Evolutionary conservation across 2,888 invertebrate species (phyloP).

Genomic region (Orchesella flavescens): DNA sequence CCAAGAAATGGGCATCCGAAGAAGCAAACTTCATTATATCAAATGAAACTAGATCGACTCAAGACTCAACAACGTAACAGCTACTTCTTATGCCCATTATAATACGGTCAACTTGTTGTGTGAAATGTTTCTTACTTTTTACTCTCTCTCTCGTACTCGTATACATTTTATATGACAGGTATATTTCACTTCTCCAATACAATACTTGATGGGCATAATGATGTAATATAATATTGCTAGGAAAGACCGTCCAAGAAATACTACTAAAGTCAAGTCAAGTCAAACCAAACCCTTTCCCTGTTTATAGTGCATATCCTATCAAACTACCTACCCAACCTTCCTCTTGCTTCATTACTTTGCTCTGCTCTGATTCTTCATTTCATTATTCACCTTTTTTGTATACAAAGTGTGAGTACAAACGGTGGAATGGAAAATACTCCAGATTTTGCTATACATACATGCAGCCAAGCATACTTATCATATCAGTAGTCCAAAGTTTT

Average conservation of each 20-base stretch:
- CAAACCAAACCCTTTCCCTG: conserved; percentile 55
- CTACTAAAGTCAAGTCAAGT: background rate
- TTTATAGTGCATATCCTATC: background rate
- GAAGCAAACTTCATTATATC: background rate
- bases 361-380: conserved; percentile 49
- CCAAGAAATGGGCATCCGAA: conserved; percentile 1
- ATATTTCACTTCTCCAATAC: background rate
- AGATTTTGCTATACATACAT: background rate
- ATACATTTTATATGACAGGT: background rate
- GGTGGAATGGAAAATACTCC: too few relatives aligned
- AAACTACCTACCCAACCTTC: background rate
- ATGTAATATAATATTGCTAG: conserved; percentile 54
- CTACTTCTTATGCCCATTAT: background rate
- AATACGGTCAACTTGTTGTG: background rate
- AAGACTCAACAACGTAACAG: background rate
- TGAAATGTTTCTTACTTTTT: background rate
- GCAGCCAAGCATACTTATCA: background rate
- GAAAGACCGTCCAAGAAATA: conserved; percentile 29
- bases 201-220: conserved; percentile 40
- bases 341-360: conserved; percentile 22
- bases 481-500: conserved; percentile 5
- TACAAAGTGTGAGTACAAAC: background rate
- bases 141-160: background rate
- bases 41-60: conserved; percentile 29
- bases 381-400: conserved; percentile 20